These are phyloP conservation scores for Dipodomys spectabilis DNA, from an alignment of 2,113 vertebrate species.

Conservation along the genomic window DNA sequence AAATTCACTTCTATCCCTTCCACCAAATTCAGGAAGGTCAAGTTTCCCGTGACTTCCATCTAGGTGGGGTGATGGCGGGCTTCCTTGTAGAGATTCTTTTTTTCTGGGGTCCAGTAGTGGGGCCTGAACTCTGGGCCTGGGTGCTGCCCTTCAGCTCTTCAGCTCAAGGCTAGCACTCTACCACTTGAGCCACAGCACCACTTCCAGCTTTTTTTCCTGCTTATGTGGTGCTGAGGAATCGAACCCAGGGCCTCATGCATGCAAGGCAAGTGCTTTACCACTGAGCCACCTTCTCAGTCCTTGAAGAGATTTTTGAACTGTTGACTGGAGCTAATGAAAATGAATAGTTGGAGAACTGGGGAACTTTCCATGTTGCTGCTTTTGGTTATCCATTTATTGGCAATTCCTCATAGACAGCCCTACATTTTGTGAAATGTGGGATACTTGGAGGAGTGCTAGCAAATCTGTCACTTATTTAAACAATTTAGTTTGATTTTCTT, in stretches of 20 bases:
- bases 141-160: too few relatives aligned
- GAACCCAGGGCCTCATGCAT: too few relatives aligned
- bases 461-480: constrained; percentile 42
- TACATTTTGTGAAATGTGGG: not conserved
- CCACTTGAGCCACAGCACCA: too few relatives aligned
- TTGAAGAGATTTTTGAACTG: not conserved
- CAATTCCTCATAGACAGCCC: not conserved
- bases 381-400: not conserved
- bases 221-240: too few relatives aligned
- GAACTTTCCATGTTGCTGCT: not conserved
- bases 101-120: too few relatives aligned
- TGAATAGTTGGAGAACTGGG: not conserved
- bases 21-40: not conserved
- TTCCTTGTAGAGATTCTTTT: not conserved
- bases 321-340: not conserved
- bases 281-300: too few relatives aligned
- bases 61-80: not conserved
- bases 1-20: not conserved
- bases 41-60: not conserved
- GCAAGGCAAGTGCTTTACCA: too few relatives aligned
- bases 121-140: too few relatives aligned
- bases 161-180: too few relatives aligned
- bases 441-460: not conserved
- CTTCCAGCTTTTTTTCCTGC: too few relatives aligned
- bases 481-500: constrained; percentile 19